phyloP scores from a whole-genome alignment of 1,140 invertebrate species.

The Zaprionus vittiger region DNA sequence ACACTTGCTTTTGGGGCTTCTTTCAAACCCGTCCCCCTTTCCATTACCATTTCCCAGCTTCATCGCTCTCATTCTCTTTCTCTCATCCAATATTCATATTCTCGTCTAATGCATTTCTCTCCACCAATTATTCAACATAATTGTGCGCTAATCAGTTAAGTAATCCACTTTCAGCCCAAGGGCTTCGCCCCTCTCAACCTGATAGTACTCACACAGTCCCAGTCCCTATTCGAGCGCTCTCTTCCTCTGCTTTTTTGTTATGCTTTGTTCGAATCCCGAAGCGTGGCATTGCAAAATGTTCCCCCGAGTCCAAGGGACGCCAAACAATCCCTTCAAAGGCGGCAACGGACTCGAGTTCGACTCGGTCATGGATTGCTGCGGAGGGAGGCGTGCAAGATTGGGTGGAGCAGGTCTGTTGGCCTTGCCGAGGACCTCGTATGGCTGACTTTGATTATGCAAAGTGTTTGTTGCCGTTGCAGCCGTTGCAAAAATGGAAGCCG shows the following conservation, averaged over 20 bases:
- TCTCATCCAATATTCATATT: conserved; percentile 34
- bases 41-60: background rate
- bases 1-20: background rate
- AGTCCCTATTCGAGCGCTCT: background rate
- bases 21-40: background rate
- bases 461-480: conserved; percentile 31
- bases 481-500: conserved; percentile 13
- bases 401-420: background rate
- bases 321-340: conserved; percentile 13
- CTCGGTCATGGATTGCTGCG: conserved; percentile 4
- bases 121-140: conserved; percentile 49
- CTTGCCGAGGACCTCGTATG: conserved; percentile 13
- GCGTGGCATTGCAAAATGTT: conserved; percentile 34
- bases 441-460: conserved; percentile 47
- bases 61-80: background rate
- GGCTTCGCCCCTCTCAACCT: background rate
- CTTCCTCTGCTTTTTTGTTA: conserved; percentile 1
- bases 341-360: conserved; percentile 5
- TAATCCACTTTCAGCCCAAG: conserved; percentile 39
- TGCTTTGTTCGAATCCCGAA: conserved; percentile 17
- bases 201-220: background rate
- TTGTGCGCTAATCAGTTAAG: conserved; percentile 52
- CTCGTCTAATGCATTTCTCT: conserved; percentile 29
- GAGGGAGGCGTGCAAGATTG: background rate
- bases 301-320: conserved; percentile 18